These are phyloP conservation scores for Xenops minutus DNA, from an alignment of 2,797 vertebrate genomes.

Conservation along the genomic window DNA sequence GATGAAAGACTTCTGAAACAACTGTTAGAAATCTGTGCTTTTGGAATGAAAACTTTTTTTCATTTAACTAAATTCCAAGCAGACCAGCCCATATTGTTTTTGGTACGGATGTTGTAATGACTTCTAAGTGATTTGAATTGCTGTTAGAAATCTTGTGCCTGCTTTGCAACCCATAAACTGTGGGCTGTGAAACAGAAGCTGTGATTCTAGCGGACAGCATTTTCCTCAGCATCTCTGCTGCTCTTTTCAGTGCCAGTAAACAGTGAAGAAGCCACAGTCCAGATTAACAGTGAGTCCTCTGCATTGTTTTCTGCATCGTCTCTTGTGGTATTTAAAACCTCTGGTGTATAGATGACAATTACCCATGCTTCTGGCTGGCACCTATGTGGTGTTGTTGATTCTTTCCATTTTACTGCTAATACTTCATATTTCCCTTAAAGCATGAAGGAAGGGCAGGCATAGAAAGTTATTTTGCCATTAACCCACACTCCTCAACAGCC, in stretches of 20 bases:
- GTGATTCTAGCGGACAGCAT: not conserved
- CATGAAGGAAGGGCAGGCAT: not conserved
- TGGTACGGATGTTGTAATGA: not conserved
- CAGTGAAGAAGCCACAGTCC: not conserved
- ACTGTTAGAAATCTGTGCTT: not conserved
- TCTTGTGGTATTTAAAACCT: slow-evolving; percentile 11
- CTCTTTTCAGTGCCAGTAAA: slow-evolving; percentile 24
- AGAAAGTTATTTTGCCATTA: not conserved
- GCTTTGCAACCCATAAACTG: not conserved
- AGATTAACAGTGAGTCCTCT: not conserved
- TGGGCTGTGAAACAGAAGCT: not conserved
- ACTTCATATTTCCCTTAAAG: not conserved
- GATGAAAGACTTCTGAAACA: not conserved
- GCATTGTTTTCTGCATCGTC: not conserved
- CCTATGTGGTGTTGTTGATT: not conserved
- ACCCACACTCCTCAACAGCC: not conserved
- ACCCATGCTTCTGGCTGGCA: not conserved
- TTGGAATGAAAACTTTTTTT: not conserved
- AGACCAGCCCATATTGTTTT: not conserved
- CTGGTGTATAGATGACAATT: not conserved
- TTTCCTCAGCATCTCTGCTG: not conserved
- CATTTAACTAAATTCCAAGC: not conserved
- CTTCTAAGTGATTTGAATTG: not conserved
- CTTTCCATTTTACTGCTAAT: not conserved
- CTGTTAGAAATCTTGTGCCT: not conserved